phyloP scores from a whole-genome alignment of 2,888 invertebrate species.

The Notodonta dromedarius region DNA sequence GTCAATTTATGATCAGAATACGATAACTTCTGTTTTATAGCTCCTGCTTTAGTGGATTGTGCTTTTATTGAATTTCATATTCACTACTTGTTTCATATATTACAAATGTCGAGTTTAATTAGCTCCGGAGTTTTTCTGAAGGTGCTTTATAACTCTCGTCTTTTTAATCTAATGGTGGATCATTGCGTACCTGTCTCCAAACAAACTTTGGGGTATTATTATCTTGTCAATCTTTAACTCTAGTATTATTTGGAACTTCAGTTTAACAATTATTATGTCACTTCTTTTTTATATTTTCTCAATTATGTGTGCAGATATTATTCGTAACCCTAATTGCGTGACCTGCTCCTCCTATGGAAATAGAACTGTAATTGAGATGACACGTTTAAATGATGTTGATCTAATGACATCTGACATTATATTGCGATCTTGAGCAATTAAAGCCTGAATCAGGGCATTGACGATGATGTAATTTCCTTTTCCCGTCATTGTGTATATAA shows the following conservation, averaged over 20 bases:
- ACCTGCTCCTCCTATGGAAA: not conserved
- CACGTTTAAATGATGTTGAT: slow-evolving; percentile 33
- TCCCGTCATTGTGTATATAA: slow-evolving; percentile 15
- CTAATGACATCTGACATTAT: slow-evolving; percentile 46
- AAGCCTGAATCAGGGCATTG: slow-evolving; percentile 53
- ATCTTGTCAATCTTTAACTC: too few species aligned
- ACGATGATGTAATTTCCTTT: slow-evolving; percentile 56
- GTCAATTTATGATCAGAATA: slow-evolving; percentile 42
- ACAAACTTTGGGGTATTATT: too few species aligned
- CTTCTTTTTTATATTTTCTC: too few species aligned
- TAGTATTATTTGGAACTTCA: too few species aligned
- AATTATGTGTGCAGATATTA: not conserved
- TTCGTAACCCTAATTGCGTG: not conserved
- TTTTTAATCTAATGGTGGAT: too few species aligned
- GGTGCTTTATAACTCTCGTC: too few species aligned
- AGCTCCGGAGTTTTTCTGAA: not conserved
- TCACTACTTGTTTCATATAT: too few species aligned
- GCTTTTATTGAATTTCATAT: not conserved
- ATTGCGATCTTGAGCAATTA: slow-evolving; percentile 36
- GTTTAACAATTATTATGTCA: too few species aligned
- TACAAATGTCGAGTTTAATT: too few species aligned
- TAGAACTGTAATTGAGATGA: slow-evolving; percentile 20
- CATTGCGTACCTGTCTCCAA: too few species aligned
- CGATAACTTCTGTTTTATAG: slow-evolving; percentile 17
- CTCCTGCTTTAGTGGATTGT: not conserved